Conservation (phyloP, 2,113 vertebrate species). For the Strigops habroptila region DNA sequence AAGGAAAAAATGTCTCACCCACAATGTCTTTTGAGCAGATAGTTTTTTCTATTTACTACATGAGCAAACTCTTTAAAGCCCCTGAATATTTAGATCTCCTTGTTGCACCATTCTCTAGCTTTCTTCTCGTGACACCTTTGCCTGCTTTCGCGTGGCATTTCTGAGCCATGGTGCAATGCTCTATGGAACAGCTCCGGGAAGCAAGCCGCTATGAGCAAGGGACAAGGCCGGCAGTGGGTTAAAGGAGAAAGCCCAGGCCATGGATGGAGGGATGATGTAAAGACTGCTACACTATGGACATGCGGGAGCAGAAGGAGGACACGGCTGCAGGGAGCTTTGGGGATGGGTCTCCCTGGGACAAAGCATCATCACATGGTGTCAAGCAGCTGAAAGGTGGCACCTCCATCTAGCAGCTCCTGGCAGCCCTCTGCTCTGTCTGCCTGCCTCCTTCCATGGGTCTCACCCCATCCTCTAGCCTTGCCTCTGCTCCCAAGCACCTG, state of each 20-base stretch:
- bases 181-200: neutral
- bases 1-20: neutral
- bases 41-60: neutral
- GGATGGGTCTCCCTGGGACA: neutral
- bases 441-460: neutral
- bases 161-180: fast-evolving
- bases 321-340: neutral
- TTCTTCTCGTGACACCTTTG: neutral
- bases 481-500: neutral
- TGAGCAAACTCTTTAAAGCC: neutral
- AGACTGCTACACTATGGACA: neutral
- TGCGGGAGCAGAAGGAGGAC: neutral
- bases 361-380: neutral
- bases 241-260: neutral
- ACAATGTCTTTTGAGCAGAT: neutral
- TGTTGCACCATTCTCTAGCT: neutral
- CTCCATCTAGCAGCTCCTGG: neutral
- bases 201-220: neutral
- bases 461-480: neutral
- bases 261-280: neutral
- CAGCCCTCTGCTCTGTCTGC: neutral
- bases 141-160: neutral
- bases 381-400: neutral
- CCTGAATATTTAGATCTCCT: neutral
- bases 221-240: neutral